Evolutionary conservation across 2,113 vertebrate species (phyloP).

Genomic region (Ammodytes dubius): DNA sequence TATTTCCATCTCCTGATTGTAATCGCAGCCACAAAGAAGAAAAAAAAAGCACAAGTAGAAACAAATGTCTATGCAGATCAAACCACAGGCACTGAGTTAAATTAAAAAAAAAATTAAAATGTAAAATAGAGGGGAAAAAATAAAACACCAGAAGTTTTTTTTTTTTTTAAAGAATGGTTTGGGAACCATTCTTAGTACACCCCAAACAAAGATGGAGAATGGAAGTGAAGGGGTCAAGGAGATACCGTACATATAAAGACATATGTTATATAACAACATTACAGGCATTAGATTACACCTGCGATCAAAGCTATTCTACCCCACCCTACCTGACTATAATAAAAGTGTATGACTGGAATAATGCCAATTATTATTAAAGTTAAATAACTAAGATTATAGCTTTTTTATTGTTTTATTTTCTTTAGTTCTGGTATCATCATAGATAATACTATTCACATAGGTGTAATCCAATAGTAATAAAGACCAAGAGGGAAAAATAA

Average conservation of each 20-base stretch:
- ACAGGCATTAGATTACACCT: conserved; percentile 88
- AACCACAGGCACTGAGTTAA: conserved; percentile 92
- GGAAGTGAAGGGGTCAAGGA: conserved; percentile 84
- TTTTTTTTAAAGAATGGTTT: conserved; percentile 83
- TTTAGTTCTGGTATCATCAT: conserved; percentile 14
- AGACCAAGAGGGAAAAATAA: conserved; percentile 81
- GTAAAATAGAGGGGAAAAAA: conserved; percentile 48
- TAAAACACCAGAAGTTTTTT: conserved; percentile 46
- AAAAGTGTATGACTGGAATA: neutral
- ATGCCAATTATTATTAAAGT: conserved; percentile 5
- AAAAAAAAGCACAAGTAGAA: conserved; percentile 97
- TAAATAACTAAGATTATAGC: neutral
- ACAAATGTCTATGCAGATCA: conserved; percentile 96
- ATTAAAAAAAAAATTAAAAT: conserved; percentile 69
- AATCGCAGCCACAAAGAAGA: conserved; percentile 97
- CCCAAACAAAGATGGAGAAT: conserved; percentile 84
- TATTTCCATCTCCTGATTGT: conserved; percentile 98
- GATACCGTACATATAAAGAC: conserved; percentile 74
- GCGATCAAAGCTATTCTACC: conserved; percentile 27
- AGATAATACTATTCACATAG: conserved; percentile 57
- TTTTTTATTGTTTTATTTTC: too few relatives aligned
- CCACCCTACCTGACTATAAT: neutral
- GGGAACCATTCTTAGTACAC: conserved; percentile 87
- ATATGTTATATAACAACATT: conserved; percentile 80
- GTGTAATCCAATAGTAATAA: conserved; percentile 91